Conservation (phyloP, 1,140 invertebrate genomes). For the Atopsyche davidsoni region DNA sequence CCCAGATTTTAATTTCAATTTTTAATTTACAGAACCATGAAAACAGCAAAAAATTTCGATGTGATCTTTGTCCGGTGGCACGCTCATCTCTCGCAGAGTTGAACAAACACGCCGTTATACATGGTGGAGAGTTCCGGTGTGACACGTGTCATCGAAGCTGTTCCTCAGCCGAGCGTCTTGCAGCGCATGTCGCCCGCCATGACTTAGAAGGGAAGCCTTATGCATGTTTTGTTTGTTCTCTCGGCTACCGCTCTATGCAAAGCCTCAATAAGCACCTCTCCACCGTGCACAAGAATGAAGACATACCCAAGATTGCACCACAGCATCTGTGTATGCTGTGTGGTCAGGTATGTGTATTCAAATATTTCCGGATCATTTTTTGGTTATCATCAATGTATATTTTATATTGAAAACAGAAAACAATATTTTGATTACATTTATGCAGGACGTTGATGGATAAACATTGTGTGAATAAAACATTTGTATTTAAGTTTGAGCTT, state of each 20-base stretch:
- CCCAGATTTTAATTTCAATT: not conserved
- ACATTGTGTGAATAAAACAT: not conserved
- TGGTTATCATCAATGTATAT: not conserved
- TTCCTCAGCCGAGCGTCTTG: conserved; percentile 17
- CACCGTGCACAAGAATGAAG: conserved; percentile 22
- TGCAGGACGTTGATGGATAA: not conserved
- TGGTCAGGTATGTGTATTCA: conserved; percentile 18
- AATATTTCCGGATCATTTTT: not conserved
- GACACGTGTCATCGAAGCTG: conserved; percentile 26
- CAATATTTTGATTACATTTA: conserved; percentile 1
- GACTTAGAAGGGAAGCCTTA: conserved; percentile 28
- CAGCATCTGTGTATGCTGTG: conserved; percentile 28
- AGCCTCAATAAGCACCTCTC: conserved; percentile 24
- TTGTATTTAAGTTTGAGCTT: conserved; percentile 5
- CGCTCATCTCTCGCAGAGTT: conserved; percentile 15
- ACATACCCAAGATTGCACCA: conserved; percentile 24
- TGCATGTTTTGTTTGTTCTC: conserved; percentile 27
- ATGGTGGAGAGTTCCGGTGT: conserved; percentile 25
- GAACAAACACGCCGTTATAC: conserved; percentile 18
- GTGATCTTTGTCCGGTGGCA: conserved; percentile 22
- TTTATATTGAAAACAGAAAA: not conserved
- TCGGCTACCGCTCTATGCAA: conserved; percentile 23
- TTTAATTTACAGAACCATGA: conserved; percentile 23
- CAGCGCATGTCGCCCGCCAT: conserved; percentile 19
- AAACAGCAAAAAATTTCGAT: conserved; percentile 19